Conservation (phyloP, 2,797 vertebrate species). For the Acrossocheilus wenchowensis region DNA sequence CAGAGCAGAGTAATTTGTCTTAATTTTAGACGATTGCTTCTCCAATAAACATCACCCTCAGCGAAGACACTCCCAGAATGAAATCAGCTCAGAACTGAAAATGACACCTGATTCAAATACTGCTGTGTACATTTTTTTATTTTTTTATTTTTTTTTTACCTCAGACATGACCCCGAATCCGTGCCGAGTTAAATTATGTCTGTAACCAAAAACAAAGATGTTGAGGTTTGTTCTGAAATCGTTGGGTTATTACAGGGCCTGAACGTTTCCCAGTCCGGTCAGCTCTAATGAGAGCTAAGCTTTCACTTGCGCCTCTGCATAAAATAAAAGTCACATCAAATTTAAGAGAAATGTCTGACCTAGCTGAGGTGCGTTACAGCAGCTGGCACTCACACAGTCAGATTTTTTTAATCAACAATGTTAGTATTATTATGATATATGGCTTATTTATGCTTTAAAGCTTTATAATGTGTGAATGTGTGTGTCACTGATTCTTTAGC, state of each 20-base stretch:
- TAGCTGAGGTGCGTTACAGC: slow-evolving; percentile 43
- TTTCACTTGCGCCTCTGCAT: slow-evolving; percentile 48
- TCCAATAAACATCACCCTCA: slow-evolving; percentile 18
- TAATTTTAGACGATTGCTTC: slow-evolving; percentile 38
- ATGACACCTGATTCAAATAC: slow-evolving; percentile 12
- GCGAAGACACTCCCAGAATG: slow-evolving; percentile 19
- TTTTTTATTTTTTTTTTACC: neutral
- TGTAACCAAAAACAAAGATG: slow-evolving; percentile 47
- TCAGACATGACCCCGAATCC: slow-evolving; percentile 33
- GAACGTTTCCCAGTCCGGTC: slow-evolving; percentile 26
- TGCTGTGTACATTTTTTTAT: neutral
- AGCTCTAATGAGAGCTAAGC: slow-evolving; percentile 50
- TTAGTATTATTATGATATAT: slow-evolving; percentile 38
- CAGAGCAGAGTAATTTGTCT: slow-evolving; percentile 39
- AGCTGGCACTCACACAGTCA: slow-evolving; percentile 31
- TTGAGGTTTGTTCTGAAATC: slow-evolving; percentile 34
- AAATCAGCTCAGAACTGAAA: slow-evolving; percentile 31
- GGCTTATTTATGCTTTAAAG: slow-evolving; percentile 31
- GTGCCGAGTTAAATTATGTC: slow-evolving; percentile 39
- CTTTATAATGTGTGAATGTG: slow-evolving; percentile 34
- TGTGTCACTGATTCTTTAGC: too few relatives aligned
- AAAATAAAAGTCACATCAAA: slow-evolving; percentile 61
- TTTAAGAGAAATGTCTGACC: slow-evolving; percentile 48
- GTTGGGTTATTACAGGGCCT: slow-evolving; percentile 21
- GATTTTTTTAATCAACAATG: slow-evolving; percentile 22